Percentiles rank a stretch among this genome's conserved stretches.
phyloP scores from a whole-genome alignment of 1,140 invertebrate genomes.

The Drosophila pseudoananassae region DNA sequence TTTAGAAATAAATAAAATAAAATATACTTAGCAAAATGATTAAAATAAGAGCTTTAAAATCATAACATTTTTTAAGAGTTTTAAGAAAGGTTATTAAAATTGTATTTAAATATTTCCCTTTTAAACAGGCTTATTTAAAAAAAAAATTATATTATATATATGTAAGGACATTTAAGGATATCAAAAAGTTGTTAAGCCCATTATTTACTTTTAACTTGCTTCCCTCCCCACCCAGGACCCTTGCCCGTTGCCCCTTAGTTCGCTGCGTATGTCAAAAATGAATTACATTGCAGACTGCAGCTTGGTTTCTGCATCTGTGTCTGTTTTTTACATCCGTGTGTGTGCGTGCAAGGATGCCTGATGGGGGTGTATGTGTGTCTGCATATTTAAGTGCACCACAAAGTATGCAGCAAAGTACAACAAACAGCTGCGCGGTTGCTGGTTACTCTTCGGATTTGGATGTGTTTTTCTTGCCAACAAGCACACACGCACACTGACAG shows the following conservation, averaged over 20 bases:
- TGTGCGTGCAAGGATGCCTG: conserved; percentile 18
- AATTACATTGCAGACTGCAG: conserved; percentile 68
- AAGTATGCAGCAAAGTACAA: conserved; percentile 78
- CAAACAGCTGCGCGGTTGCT: conserved; percentile 59
- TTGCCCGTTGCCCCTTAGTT: neutral
- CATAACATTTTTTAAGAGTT: too few relatives aligned
- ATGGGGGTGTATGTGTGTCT: conserved; percentile 41
- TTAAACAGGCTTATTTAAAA: neutral
- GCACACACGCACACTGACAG: conserved; percentile 11
- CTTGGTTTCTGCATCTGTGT: conserved; percentile 36
- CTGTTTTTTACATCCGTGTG: neutral
- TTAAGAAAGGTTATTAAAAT: too few relatives aligned
- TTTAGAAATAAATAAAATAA: too few relatives aligned
- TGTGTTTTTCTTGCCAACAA: conserved; percentile 43
- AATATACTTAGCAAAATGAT: too few relatives aligned
- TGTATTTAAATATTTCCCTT: too few relatives aligned
- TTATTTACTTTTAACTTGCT: neutral
- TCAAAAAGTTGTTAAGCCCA: neutral
- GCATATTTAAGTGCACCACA: conserved; percentile 74
- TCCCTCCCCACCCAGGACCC: neutral
- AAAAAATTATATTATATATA: neutral
- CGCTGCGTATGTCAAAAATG: conserved; percentile 63
- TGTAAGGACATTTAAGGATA: neutral
- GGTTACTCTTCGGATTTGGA: conserved; percentile 53
- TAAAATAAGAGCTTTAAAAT: too few relatives aligned